Conservation (phyloP, 2,113 vertebrate genomes). For the Porphyrio hochstetteri region DNA sequence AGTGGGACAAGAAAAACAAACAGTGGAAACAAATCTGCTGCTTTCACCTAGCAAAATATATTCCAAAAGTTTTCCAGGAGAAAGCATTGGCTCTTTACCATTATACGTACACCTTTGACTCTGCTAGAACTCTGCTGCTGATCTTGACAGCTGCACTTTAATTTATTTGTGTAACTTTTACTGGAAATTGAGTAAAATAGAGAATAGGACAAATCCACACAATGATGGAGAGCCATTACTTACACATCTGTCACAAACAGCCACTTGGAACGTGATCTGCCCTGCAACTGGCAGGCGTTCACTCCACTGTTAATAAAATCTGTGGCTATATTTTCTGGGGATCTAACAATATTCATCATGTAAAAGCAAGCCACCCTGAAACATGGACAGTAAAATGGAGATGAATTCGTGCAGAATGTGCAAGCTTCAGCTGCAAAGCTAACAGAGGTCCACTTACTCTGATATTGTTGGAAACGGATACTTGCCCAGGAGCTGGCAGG, state of each 20-base stretch:
- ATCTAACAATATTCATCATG: background rate
- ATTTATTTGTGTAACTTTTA: constrained; percentile 62
- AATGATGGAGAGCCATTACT: constrained; percentile 35
- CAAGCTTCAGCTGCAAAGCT: background rate
- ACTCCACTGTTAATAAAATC: background rate
- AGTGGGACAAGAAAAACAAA: background rate
- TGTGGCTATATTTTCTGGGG: background rate
- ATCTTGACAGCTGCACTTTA: constrained; percentile 66
- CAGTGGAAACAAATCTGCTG: background rate
- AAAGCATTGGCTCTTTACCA: constrained; percentile 18
- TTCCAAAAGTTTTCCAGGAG: background rate
- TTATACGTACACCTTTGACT: background rate
- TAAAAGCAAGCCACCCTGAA: background rate
- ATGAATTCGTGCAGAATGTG: background rate
- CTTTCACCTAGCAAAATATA: background rate
- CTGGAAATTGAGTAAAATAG: constrained; percentile 45
- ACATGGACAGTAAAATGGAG: background rate
- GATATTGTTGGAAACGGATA: background rate
- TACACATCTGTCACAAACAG: constrained; percentile 35
- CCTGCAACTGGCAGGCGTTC: background rate
- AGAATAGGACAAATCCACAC: background rate
- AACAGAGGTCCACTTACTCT: background rate
- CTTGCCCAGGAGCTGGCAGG: no score
- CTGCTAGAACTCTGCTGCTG: constrained; percentile 39
- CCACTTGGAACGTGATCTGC: constrained; percentile 45